Evolutionary conservation across 2,888 invertebrate genomes (phyloP).

Genomic region (Sacculina carcini): DNA sequence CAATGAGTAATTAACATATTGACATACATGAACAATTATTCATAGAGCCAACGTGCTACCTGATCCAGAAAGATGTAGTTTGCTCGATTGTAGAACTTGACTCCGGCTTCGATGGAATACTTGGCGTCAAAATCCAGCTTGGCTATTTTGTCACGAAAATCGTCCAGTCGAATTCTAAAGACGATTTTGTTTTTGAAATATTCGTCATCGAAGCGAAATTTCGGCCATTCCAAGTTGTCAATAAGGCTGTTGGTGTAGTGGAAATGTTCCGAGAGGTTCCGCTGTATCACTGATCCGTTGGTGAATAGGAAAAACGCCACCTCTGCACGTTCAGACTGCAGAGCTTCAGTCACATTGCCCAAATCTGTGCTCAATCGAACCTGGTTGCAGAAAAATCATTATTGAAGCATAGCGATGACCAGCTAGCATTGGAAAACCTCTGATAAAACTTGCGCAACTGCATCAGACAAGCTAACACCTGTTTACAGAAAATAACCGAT

Average conservation of each 20-base stretch:
- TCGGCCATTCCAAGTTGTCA: conserved; percentile 13
- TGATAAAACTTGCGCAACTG: no score
- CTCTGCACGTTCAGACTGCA: conserved; percentile 25
- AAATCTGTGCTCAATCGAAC: background rate
- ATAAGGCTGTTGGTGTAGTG: conserved; percentile 20
- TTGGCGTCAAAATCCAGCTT: conserved; percentile 9
- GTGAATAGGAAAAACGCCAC: conserved; percentile 18
- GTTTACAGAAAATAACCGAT: no score
- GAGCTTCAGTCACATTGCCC: background rate
- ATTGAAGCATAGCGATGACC: no score
- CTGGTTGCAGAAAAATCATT: no score
- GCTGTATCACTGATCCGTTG: conserved; percentile 10
- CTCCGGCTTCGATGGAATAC: conserved; percentile 14
- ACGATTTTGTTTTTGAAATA: background rate
- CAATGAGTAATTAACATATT: no score
- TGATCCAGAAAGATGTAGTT: conserved; percentile 19
- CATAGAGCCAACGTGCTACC: conserved; percentile 13
- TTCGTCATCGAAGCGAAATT: background rate
- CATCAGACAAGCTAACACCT: no score
- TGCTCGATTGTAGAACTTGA: conserved; percentile 19
- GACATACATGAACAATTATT: no score
- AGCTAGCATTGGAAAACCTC: no score
- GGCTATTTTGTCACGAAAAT: conserved; percentile 11
- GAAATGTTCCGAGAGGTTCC: conserved; percentile 19
- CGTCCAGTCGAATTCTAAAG: conserved; percentile 10